These are phyloP conservation scores for Eristalinus aeneus DNA, from an alignment of 2,888 invertebrate genomes.

Conservation along the genomic window DNA sequence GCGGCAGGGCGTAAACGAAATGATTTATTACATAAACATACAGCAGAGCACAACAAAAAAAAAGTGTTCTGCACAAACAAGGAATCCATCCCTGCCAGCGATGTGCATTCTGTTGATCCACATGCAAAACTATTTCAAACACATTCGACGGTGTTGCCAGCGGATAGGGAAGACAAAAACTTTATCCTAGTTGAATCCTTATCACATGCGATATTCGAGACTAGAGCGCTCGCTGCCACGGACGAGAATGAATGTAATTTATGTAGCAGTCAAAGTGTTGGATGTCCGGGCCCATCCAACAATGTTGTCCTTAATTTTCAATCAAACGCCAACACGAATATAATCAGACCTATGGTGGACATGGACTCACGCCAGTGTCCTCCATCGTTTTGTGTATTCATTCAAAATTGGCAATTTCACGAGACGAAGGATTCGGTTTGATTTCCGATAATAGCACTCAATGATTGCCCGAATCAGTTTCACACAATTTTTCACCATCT, in stretches of 20 bases:
- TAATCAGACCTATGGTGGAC: neutral
- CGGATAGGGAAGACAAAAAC: neutral
- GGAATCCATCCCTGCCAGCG: neutral
- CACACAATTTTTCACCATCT: slow-evolving; percentile 29
- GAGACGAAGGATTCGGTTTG: slow-evolving; percentile 19
- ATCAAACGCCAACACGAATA: neutral
- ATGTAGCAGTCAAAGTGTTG: neutral
- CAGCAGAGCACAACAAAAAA: slow-evolving; percentile 20
- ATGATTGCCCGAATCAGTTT: slow-evolving; percentile 60
- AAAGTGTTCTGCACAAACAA: neutral
- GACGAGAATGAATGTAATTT: neutral
- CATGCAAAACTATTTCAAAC: neutral
- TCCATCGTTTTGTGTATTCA: neutral
- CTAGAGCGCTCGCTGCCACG: neutral
- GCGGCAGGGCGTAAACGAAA: slow-evolving; percentile 42
- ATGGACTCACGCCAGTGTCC: neutral
- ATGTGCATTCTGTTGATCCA: neutral
- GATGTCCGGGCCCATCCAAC: neutral
- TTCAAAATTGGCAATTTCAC: slow-evolving; percentile 33
- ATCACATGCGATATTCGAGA: neutral
- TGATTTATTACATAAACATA: slow-evolving; percentile 41
- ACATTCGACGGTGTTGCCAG: neutral
- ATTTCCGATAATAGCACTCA: slow-evolving; percentile 41
- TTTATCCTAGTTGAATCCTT: neutral
- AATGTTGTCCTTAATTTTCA: slow-evolving; percentile 44